Evolutionary conservation across 2,113 vertebrate species (phyloP).

Genomic region (Lasiurus cinereus): DNA sequence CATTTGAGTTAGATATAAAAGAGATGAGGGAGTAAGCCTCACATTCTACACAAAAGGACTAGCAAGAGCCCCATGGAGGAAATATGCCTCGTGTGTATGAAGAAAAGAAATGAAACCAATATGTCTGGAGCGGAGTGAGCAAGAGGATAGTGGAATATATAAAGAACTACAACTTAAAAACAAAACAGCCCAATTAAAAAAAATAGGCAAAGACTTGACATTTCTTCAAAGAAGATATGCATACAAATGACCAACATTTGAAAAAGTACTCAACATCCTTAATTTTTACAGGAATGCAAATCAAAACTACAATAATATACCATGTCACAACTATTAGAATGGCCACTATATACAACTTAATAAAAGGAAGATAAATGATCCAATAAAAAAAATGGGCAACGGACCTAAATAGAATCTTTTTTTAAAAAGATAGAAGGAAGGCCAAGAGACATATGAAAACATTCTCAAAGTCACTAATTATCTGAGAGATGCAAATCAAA

Average conservation of each 20-base stretch:
- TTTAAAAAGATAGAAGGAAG: too few relatives aligned
- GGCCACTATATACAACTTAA: background rate
- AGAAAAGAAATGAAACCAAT: background rate
- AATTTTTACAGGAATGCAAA: background rate
- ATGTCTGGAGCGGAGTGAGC: background rate
- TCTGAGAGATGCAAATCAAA: too few relatives aligned
- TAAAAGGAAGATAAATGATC: too few relatives aligned
- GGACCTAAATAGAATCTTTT: too few relatives aligned
- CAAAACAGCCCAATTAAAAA: background rate
- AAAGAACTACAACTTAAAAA: background rate
- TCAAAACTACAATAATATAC: background rate
- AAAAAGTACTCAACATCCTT: background rate
- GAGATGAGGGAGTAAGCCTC: background rate
- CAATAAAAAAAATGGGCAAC: too few relatives aligned
- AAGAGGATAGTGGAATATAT: background rate
- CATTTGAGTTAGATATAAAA: background rate
- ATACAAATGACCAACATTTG: background rate
- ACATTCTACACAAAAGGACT: background rate
- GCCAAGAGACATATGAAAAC: too few relatives aligned
- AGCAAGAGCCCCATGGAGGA: background rate
- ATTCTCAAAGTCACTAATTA: too few relatives aligned
- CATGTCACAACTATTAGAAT: background rate
- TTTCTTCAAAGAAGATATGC: background rate
- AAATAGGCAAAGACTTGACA: background rate
- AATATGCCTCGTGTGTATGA: background rate